These are phyloP conservation scores for Drosophila imparisetae DNA, from an alignment of 2,888 invertebrate species.

Conservation along the genomic window DNA sequence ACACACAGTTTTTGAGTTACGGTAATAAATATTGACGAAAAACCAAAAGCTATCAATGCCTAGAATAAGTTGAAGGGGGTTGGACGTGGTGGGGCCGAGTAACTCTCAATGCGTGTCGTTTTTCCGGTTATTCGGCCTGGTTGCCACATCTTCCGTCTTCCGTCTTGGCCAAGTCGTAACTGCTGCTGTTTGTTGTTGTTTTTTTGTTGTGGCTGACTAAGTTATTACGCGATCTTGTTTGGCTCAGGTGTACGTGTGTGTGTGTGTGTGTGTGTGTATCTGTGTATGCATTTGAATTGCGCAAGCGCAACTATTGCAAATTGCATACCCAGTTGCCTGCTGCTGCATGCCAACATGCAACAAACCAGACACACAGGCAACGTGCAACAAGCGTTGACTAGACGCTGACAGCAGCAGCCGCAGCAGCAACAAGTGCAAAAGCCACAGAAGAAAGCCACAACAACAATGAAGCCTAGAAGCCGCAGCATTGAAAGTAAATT, in stretches of 20 bases:
- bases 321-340: conserved; percentile 68
- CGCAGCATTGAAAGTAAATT: conserved; percentile 42
- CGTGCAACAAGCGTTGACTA: conserved; percentile 69
- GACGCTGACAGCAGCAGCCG: conserved; percentile 63
- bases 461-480: conserved; percentile 51
- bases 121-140: conserved; percentile 74
- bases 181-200: conserved; percentile 41
- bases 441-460: conserved; percentile 66
- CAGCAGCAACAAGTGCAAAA: conserved; percentile 63
- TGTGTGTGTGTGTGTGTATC: conserved; percentile 38
- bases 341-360: conserved; percentile 77
- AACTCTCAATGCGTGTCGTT: conserved; percentile 67
- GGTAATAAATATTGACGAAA: conserved; percentile 42
- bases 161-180: conserved; percentile 62
- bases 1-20: neutral
- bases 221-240: conserved; percentile 72
- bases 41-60: conserved; percentile 49
- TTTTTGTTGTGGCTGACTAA: conserved; percentile 67
- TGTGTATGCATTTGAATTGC: conserved; percentile 73
- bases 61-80: conserved; percentile 31
- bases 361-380: conserved; percentile 79
- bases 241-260: conserved; percentile 37
- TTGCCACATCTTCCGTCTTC: conserved; percentile 67
- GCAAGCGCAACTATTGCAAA: conserved; percentile 79
- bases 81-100: neutral